Base-by-base conservation (phyloP, 1,140 invertebrate species). In the Trichogramma pretiosum region DNA sequence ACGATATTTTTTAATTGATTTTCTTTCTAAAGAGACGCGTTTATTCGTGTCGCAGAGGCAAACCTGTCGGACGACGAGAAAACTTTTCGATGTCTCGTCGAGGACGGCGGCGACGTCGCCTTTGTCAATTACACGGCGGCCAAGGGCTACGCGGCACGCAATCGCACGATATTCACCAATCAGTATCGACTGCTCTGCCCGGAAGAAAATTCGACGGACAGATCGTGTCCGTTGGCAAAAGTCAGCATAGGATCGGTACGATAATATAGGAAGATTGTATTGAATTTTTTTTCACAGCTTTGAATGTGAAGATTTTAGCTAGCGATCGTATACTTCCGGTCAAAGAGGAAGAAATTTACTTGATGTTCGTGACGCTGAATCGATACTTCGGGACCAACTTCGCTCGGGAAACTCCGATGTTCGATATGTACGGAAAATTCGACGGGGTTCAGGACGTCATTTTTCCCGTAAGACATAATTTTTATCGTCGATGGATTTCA, bases 361-460 rank as follows among this genome's bases (percentile, higher is more conserved):
- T 44, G 9, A 22, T 22, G 9, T 34, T 44, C 3, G 1, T 23
- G 4, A 8, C 17, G 5, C 11, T 44, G 8, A 10, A 44, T 23
- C 17, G 30, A 16, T 23, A 44, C 11, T 34, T 44, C 9, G 41
- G 41, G 1, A 33, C 19, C 7, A 34, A 9, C 3, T 23, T 9
- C 16, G 32, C 33, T 13, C 13, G 41, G 3, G 41, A 44, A 34
- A 44, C 30, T 5, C 30, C 41, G 8, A 44, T 44, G 40, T 44
- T 44, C 1, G 11, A 34, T 22, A 34, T 34, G 28, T 44, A 43
- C n/a, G 26, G 14, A 18, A 5, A 19, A 0, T 43, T 16, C 19
- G 40, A 43, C 13, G 21, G 21, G 5, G 2, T n/a, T 8, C n/a
- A n/a, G 16, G 19, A 44, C 19, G 14, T 34, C 13, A 7, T 44